Conservation (phyloP, 2,113 vertebrate species). For the Glaucomys volans region DNA sequence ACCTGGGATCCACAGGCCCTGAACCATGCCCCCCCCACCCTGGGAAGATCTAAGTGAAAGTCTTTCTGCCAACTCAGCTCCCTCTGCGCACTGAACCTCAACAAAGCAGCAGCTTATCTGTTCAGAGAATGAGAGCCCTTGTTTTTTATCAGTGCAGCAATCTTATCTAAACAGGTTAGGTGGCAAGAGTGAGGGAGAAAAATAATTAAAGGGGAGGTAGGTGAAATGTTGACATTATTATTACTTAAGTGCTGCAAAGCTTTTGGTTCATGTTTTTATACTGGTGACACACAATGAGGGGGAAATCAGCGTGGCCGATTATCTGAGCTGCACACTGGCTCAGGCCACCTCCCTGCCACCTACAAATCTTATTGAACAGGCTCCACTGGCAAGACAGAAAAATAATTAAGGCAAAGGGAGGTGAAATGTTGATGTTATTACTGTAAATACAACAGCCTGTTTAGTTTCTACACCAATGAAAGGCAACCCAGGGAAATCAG, state of each 20-base stretch:
- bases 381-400: conserved; percentile 84
- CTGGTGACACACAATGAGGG: conserved; percentile 50
- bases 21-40: not conserved
- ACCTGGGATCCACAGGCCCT: not conserved
- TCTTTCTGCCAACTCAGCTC: not conserved
- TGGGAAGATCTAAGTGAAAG: not conserved
- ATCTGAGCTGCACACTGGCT: conserved; percentile 76
- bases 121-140: conserved; percentile 62
- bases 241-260: conserved; percentile 82
- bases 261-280: conserved; percentile 75
- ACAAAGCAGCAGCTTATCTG: conserved; percentile 67
- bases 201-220: conserved; percentile 85
- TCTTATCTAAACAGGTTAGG: conserved; percentile 86
- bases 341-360: conserved; percentile 33
- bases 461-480: conserved; percentile 84
- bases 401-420: conserved; percentile 87
- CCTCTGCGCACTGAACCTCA: not conserved
- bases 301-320: conserved; percentile 64
- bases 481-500: conserved; percentile 84
- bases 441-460: conserved; percentile 83
- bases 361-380: conserved; percentile 86
- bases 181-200: conserved; percentile 79
- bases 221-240: conserved; percentile 86
- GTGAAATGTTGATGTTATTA: conserved; percentile 85
- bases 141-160: conserved; percentile 74